These are phyloP conservation scores for Leptinotarsa lineolata DNA, from an alignment of 1,140 invertebrate genomes.

Conservation along the genomic window DNA sequence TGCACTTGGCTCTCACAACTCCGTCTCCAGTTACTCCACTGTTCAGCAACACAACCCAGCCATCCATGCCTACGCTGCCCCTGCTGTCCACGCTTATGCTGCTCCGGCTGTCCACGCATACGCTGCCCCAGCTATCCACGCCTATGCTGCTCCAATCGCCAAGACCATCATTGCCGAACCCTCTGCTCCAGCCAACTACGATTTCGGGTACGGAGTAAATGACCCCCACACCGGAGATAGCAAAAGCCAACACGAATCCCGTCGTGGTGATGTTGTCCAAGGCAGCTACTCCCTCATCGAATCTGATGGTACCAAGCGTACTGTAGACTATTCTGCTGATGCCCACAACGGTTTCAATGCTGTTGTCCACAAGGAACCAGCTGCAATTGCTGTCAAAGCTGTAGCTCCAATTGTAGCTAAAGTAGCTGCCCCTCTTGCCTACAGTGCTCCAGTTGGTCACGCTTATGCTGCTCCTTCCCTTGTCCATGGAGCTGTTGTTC, in stretches of 20 bases:
- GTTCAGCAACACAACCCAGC: conserved; percentile 31
- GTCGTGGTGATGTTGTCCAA: conserved; percentile 40
- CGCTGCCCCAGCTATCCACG: conserved; percentile 23
- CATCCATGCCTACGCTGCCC: conserved; percentile 39
- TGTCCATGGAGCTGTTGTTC: background rate
- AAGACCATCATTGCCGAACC: conserved; percentile 30
- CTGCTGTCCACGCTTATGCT: conserved; percentile 12
- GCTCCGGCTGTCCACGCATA: conserved; percentile 11
- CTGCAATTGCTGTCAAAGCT: conserved; percentile 20
- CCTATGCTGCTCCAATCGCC: conserved; percentile 46
- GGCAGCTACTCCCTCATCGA: conserved; percentile 68
- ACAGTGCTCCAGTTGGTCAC: conserved; percentile 21
- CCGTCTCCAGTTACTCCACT: conserved; percentile 8
- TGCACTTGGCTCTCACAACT: conserved; percentile 26
- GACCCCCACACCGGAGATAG: conserved; percentile 59
- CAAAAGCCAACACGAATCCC: conserved; percentile 43
- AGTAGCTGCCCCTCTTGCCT: conserved; percentile 35
- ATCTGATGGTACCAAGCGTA: conserved; percentile 65
- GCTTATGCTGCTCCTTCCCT: conserved; percentile 9
- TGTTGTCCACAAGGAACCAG: conserved; percentile 47
- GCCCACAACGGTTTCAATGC: conserved; percentile 64
- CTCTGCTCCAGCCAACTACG: conserved; percentile 40
- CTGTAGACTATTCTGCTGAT: conserved; percentile 70
- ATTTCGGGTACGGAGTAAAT: conserved; percentile 44
- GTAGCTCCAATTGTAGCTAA: conserved; percentile 21